These are phyloP conservation scores for Calycopis cecrops DNA, from an alignment of 1,140 invertebrate genomes.

Conservation along the genomic window DNA sequence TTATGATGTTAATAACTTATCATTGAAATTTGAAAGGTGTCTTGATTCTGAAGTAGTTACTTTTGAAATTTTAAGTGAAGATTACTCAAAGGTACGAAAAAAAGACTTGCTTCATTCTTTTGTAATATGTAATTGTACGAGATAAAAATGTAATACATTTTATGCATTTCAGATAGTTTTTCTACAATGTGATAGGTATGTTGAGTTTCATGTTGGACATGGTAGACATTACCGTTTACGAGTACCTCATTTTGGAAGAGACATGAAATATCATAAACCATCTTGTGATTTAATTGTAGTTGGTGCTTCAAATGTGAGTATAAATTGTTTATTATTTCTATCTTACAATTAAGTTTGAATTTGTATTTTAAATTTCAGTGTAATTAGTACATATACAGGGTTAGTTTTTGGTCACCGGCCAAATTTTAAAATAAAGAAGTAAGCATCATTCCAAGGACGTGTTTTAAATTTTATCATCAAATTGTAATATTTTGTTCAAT, in stretches of 20 bases:
- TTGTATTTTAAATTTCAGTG: too few species aligned
- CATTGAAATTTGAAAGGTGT: slow-evolving; percentile 98
- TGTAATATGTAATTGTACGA: background rate
- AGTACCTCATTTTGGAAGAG: slow-evolving; percentile 96
- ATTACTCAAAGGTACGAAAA: slow-evolving; percentile 89
- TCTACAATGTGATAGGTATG: slow-evolving; percentile 89
- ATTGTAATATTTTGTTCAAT: too few species aligned
- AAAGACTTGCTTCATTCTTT: background rate
- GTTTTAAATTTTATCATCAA: too few species aligned
- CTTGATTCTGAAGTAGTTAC: slow-evolving; percentile 96
- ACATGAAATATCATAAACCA: slow-evolving; percentile 93
- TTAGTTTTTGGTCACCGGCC: too few species aligned
- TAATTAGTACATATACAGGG: too few species aligned
- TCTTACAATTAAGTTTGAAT: slow-evolving; percentile 17
- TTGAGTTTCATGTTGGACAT: slow-evolving; percentile 96
- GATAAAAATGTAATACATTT: background rate
- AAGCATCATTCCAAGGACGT: too few species aligned
- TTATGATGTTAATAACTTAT: slow-evolving; percentile 96
- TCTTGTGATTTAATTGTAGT: slow-evolving; percentile 95
- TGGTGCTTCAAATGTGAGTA: slow-evolving; percentile 84
- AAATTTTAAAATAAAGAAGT: too few species aligned
- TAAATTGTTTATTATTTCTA: slow-evolving; percentile 11
- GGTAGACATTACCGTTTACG: slow-evolving; percentile 93
- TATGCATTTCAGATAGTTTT: slow-evolving; percentile 81
- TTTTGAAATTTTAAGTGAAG: slow-evolving; percentile 91